These are phyloP conservation scores for Bombus huntii DNA, from an alignment of 1,140 invertebrate species.

Conservation along the genomic window DNA sequence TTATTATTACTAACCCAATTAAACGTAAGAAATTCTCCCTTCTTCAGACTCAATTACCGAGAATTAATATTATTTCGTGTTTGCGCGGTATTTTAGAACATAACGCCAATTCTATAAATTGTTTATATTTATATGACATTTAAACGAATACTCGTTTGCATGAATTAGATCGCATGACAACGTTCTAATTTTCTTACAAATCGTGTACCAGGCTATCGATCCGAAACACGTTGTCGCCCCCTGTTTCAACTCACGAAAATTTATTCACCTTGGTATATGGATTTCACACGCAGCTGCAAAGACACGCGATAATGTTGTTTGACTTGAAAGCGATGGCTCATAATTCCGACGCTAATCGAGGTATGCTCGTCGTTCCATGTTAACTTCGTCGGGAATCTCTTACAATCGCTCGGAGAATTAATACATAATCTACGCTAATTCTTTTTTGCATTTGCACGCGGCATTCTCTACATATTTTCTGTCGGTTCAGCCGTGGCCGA, in stretches of 20 bases:
- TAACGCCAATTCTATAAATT: not conserved
- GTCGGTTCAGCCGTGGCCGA: not conserved
- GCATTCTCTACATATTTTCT: not conserved
- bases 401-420: no score
- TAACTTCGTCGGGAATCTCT: not conserved
- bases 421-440: no score
- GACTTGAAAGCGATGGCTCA: not conserved
- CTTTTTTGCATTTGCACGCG: not conserved
- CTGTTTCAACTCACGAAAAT: not conserved
- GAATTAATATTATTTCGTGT: not conserved
- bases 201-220: not conserved
- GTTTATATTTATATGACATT: not conserved
- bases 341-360: conserved; percentile 12
- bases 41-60: no score
- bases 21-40: no score
- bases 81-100: no score
- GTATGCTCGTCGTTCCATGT: not conserved
- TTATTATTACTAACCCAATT: no score
- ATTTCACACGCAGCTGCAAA: conserved; percentile 1
- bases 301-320: not conserved
- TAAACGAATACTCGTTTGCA: not conserved
- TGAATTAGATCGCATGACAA: not conserved
- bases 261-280: not conserved
- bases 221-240: no score
- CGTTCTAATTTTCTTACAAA: conserved; percentile 18